A percentile compares a stretch with the other conserved stretches of the same genome.
Conservation (phyloP, 2,888 invertebrate genomes). For the Eilema sororculum region DNA sequence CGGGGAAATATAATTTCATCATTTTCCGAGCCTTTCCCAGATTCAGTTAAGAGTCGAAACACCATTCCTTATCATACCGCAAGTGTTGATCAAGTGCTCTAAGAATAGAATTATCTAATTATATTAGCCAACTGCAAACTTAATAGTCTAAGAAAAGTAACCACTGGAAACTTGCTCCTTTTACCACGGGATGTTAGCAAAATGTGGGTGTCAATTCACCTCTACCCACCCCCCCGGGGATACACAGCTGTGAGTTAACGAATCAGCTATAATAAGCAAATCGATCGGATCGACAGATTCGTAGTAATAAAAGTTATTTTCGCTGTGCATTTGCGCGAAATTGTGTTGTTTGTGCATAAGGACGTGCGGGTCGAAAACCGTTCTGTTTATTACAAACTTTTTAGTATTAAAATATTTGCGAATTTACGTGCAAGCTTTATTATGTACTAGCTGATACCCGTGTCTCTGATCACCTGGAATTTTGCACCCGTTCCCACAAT, state of each 20-base stretch:
- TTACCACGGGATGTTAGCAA: background rate
- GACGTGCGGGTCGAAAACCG: slow-evolving; percentile 54
- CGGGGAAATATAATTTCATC: too few relatives aligned
- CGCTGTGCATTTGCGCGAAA: slow-evolving; percentile 42
- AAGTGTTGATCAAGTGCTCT: too few relatives aligned
- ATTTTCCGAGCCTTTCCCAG: too few relatives aligned
- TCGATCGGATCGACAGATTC: slow-evolving; percentile 30
- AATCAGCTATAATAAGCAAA: slow-evolving; percentile 27
- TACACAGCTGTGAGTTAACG: background rate
- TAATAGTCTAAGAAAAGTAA: too few relatives aligned
- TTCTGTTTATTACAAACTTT: slow-evolving; percentile 25
- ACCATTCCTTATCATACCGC: too few relatives aligned
- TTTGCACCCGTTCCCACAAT: too few relatives aligned
- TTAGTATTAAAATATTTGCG: slow-evolving; percentile 43
- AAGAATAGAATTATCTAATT: too few relatives aligned
- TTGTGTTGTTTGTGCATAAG: slow-evolving; percentile 55
- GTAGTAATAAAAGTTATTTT: slow-evolving; percentile 60
- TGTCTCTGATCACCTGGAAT: too few relatives aligned
- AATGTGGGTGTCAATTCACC: background rate
- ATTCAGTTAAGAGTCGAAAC: too few relatives aligned
- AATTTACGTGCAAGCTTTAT: slow-evolving; percentile 32
- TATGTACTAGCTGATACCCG: slow-evolving; percentile 7
- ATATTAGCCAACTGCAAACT: too few relatives aligned
- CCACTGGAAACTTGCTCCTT: background rate
- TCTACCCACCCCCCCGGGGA: background rate